Conservation (phyloP, 1,140 invertebrate species). For the Andrena cerasifolii region DNA sequence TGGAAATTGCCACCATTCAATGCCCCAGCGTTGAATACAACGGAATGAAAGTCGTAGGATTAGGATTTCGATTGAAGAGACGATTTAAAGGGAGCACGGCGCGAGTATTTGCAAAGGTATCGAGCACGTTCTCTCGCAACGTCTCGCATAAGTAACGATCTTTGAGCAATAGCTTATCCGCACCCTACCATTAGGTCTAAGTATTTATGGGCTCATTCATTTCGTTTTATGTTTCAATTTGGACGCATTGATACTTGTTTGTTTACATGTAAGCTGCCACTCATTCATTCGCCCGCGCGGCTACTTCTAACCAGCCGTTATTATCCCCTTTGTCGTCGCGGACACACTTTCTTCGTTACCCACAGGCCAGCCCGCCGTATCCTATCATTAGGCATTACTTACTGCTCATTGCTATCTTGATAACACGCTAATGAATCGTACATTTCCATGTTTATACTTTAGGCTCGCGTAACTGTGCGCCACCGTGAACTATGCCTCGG, state of each 20-base stretch:
- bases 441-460: constrained; percentile 18
- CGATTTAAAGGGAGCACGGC: constrained; percentile 9
- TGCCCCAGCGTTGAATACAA: not conserved
- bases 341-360: constrained; percentile 46
- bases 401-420: constrained; percentile 27
- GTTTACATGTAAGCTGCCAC: constrained; percentile 80
- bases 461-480: not conserved
- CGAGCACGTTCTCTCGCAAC: constrained; percentile 68
- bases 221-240: constrained; percentile 83
- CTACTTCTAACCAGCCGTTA: constrained; percentile 66
- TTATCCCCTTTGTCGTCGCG: constrained; percentile 69
- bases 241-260: constrained; percentile 82
- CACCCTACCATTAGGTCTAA: constrained; percentile 80
- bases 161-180: constrained; percentile 79
- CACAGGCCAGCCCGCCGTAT: not conserved
- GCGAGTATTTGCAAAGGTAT: constrained; percentile 63
- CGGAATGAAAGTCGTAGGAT: not conserved
- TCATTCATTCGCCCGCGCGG: constrained; percentile 72
- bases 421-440: constrained; percentile 30
- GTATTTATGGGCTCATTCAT: constrained; percentile 81
- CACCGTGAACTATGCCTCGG: not conserved
- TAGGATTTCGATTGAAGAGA: constrained; percentile 18
- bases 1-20: not conserved
- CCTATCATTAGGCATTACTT: constrained; percentile 48
- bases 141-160: constrained; percentile 76